Percentiles rank a stretch among this genome's conserved stretches.
Evolutionary conservation across 2,888 invertebrate species (phyloP).

Genomic region (Dysmachus trigonus): DNA sequence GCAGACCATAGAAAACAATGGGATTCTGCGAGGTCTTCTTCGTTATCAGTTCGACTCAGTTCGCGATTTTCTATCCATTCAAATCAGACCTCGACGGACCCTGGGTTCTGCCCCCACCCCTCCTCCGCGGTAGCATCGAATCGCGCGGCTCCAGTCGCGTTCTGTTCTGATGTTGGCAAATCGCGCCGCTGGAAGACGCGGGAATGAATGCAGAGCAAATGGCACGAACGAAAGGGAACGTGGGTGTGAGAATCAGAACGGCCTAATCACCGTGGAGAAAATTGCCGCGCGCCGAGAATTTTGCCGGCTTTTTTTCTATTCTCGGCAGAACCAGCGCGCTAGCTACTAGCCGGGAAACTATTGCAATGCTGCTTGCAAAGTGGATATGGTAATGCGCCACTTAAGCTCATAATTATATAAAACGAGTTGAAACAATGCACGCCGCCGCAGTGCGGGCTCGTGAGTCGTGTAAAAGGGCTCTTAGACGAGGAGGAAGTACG

Average conservation of each 20-base stretch:
- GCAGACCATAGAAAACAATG: conserved; percentile 31
- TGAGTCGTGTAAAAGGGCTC: background rate
- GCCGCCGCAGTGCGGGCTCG: background rate
- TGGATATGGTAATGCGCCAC: conserved; percentile 20
- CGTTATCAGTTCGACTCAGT: conserved; percentile 38
- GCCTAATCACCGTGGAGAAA: conserved; percentile 32
- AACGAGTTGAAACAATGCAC: background rate
- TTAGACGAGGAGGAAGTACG: background rate
- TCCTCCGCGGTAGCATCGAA: background rate
- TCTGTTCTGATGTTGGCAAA: background rate
- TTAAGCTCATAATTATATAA: conserved; percentile 21
- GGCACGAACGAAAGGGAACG: conserved; percentile 39
- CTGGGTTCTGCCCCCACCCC: background rate
- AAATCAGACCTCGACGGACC: background rate
- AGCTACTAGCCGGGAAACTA: background rate
- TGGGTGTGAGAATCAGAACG: conserved; percentile 45
- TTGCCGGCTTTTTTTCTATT: conserved; percentile 6
- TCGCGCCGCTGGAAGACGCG: background rate
- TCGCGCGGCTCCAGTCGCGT: background rate
- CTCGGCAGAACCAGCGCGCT: background rate
- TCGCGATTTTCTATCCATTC: conserved; percentile 31
- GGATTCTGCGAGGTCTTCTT: conserved; percentile 34
- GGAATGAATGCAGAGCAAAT: conserved; percentile 28
- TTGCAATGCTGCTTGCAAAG: background rate
- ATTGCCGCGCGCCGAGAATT: conserved; percentile 31